A percentile compares a stretch with the other conserved stretches of the same genome.
Evolutionary conservation across 2,888 invertebrate genomes (phyloP).

Genomic region (Platycheirus albimanus): DNA sequence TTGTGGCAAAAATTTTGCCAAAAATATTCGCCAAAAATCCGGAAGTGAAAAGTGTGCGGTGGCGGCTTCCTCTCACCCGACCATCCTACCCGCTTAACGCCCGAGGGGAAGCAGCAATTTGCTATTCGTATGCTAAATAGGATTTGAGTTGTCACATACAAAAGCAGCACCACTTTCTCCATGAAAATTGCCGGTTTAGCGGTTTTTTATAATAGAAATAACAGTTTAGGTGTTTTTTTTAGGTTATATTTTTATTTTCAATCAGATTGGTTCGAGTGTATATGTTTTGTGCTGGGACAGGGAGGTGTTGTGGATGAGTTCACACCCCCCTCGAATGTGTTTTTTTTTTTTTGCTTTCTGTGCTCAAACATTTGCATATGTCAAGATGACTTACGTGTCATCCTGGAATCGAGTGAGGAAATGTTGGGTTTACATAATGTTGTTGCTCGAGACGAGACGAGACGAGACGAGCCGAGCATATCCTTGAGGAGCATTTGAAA

Average conservation of each 20-base stretch:
- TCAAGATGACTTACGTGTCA: constrained; percentile 68
- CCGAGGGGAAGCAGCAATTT: constrained; percentile 59
- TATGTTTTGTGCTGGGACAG: no score
- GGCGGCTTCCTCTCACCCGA: neutral
- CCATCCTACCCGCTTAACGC: no score
- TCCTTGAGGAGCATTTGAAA: constrained; percentile 54
- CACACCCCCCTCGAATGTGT: constrained; percentile 17
- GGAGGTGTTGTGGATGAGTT: constrained; percentile 44
- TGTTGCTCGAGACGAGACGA: no score
- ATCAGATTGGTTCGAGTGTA: neutral
- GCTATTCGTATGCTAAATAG: constrained; percentile 74
- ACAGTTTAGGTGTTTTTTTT: constrained; percentile 76
- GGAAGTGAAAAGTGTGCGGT: constrained; percentile 12
- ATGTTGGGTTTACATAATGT: constrained; percentile 31
- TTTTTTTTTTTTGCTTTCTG: no score
- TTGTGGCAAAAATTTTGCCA: constrained; percentile 43
- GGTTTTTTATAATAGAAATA: constrained; percentile 80
- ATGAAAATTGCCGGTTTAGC: constrained; percentile 78
- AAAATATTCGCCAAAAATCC: constrained; percentile 33
- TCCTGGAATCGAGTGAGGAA: constrained; percentile 44
- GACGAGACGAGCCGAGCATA: neutral
- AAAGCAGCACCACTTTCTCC: constrained; percentile 54
- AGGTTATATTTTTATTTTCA: constrained; percentile 5
- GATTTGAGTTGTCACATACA: constrained; percentile 53
- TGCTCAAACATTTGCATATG: constrained; percentile 64